phyloP scores from a whole-genome alignment of 92 coral and sea anemone species.

The Actinernus sp. region DNA sequence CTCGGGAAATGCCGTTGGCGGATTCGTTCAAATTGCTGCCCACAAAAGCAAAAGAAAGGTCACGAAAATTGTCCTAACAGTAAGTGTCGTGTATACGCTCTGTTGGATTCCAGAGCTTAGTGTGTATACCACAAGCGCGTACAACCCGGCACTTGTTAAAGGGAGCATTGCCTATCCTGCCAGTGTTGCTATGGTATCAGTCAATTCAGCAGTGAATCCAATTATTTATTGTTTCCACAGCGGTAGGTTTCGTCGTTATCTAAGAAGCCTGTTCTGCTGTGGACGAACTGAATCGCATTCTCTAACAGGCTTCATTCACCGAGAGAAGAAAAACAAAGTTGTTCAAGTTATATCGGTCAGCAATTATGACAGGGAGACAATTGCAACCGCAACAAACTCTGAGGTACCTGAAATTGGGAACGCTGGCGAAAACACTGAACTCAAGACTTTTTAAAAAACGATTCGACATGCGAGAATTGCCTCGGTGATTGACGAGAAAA shows the following conservation, averaged over 20 bases:
- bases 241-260: conserved; percentile 47
- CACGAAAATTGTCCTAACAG: conserved; percentile 58
- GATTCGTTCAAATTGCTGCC: conserved; percentile 6
- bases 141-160: conserved; percentile 21
- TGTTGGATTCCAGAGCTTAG: conserved; percentile 62
- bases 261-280: conserved; percentile 7
- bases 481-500: too few relatives aligned
- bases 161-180: conserved; percentile 50
- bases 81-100: conserved; percentile 44
- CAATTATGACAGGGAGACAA: too few relatives aligned
- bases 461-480: too few relatives aligned
- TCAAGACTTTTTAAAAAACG: too few relatives aligned
- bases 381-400: too few relatives aligned
- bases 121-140: conserved; percentile 25
- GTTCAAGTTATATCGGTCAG: too few relatives aligned
- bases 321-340: too few relatives aligned
- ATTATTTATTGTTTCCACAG: conserved; percentile 73
- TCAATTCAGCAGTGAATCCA: conserved; percentile 74
- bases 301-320: too few relatives aligned
- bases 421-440: too few relatives aligned
- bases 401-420: too few relatives aligned
- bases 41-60: conserved; percentile 18
- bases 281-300: background rate
- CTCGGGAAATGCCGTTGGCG: background rate
- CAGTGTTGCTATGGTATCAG: conserved; percentile 40